Conservation (phyloP, 1,140 invertebrate species). For the Plutomurus gul region DNA sequence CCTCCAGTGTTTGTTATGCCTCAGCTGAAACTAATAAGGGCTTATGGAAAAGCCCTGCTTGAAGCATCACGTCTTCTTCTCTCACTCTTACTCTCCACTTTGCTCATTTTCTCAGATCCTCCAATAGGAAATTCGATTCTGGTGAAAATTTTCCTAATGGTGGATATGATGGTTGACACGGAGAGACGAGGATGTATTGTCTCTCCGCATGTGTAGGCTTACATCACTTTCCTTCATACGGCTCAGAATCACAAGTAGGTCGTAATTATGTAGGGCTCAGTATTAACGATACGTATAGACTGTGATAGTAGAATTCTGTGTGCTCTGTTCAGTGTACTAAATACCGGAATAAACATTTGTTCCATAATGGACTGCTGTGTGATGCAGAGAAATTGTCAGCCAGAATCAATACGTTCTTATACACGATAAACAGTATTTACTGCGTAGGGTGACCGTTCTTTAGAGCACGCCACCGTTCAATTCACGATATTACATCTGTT, state of each 20-base stretch:
- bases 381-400: too few species aligned
- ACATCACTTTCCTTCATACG: neutral
- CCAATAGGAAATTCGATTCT: too few species aligned
- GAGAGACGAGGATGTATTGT: neutral
- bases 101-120: neutral
- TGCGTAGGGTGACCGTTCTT: too few species aligned
- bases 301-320: too few species aligned
- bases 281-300: neutral
- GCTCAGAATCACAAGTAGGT: neutral
- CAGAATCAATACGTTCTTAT: too few species aligned
- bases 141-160: neutral
- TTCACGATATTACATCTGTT: too few species aligned
- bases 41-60: conserved; percentile 24
- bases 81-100: neutral
- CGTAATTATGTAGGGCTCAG: neutral
- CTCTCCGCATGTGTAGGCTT: neutral
- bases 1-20: conserved; percentile 1
- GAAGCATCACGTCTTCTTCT: neutral
- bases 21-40: conserved; percentile 20
- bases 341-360: too few species aligned
- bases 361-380: too few species aligned
- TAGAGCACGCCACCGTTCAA: too few species aligned
- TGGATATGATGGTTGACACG: neutral
- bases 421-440: too few species aligned
- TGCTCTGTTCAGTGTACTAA: neutral